Evolutionary conservation across 2,888 invertebrate species (phyloP).

Genomic region (Ceramica pisi): DNA sequence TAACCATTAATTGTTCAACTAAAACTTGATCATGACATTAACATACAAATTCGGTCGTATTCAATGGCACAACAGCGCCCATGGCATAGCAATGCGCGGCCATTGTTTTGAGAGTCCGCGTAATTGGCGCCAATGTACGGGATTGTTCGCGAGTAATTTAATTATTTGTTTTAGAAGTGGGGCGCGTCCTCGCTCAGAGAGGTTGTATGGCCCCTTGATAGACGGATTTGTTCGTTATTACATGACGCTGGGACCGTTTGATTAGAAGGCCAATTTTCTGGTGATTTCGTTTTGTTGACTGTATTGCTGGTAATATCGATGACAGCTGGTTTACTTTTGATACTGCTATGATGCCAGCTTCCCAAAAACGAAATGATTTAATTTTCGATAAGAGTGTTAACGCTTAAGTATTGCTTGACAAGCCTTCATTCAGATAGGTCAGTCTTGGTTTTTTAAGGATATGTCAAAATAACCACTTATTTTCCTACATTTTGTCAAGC

Average conservation of each 20-base stretch:
- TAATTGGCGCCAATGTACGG: slow-evolving; percentile 65
- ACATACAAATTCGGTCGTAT: slow-evolving; percentile 58
- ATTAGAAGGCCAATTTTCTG: slow-evolving; percentile 30
- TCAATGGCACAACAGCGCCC: slow-evolving; percentile 44
- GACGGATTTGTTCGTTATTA: slow-evolving; percentile 43
- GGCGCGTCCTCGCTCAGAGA: slow-evolving; percentile 32
- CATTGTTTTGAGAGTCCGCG: slow-evolving; percentile 60
- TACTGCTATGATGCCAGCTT: neutral
- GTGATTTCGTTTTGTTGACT: slow-evolving; percentile 3
- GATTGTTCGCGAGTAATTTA: slow-evolving; percentile 67
- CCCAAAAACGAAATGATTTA: neutral
- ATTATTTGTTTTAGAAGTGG: slow-evolving; percentile 68
- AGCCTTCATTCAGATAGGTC: too few species aligned
- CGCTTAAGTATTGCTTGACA: too few species aligned
- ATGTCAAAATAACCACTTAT: too few species aligned
- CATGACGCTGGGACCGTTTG: slow-evolving; percentile 23
- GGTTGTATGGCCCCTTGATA: slow-evolving; percentile 15
- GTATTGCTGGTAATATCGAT: too few species aligned
- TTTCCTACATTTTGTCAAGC: too few species aligned
- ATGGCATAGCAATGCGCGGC: slow-evolving; percentile 55
- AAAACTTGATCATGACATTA: slow-evolving; percentile 57
- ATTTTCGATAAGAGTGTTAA: too few species aligned
- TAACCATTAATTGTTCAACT: slow-evolving; percentile 30
- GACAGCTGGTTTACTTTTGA: neutral
- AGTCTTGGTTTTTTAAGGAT: too few species aligned